phyloP scores from a whole-genome alignment of 2,113 vertebrate genomes.

The Drymodes brunneopygia region DNA sequence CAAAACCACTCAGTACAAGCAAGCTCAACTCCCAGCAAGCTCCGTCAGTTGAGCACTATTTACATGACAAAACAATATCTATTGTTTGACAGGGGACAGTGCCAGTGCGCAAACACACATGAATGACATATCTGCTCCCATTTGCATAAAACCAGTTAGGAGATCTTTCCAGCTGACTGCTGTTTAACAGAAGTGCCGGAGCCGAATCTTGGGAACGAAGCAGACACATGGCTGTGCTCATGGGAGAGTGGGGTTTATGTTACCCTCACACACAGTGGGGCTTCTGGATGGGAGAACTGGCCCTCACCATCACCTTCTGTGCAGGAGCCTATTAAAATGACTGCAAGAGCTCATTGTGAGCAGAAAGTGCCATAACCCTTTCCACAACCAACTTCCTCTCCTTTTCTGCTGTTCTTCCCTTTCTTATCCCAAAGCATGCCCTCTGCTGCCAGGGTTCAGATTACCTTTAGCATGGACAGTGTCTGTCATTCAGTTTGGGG shows the following conservation, averaged over 20 bases:
- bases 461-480: not conserved
- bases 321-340: not conserved
- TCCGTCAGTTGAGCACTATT: not conserved
- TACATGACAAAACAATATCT: conserved; percentile 6
- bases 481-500: not conserved
- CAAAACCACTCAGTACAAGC: not conserved
- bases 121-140: not conserved
- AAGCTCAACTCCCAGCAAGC: not conserved
- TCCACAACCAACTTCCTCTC: not conserved
- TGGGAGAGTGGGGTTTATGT: not conserved
- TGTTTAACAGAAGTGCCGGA: not conserved
- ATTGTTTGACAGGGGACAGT: not conserved
- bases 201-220: conserved; percentile 12
- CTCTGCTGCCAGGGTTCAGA: not conserved
- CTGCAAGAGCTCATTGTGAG: not conserved
- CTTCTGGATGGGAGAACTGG: not conserved
- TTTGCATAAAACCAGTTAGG: conserved; percentile 24
- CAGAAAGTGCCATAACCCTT: not conserved
- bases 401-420: not conserved
- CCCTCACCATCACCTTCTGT: not conserved
- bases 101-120: not conserved
- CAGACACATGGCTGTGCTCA: not conserved
- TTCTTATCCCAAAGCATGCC: not conserved
- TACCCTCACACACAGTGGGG: not conserved
- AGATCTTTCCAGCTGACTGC: conserved; percentile 29